Base-by-base conservation (phyloP, 2,888 invertebrate species). In the Drosophila infuscata region DNA sequence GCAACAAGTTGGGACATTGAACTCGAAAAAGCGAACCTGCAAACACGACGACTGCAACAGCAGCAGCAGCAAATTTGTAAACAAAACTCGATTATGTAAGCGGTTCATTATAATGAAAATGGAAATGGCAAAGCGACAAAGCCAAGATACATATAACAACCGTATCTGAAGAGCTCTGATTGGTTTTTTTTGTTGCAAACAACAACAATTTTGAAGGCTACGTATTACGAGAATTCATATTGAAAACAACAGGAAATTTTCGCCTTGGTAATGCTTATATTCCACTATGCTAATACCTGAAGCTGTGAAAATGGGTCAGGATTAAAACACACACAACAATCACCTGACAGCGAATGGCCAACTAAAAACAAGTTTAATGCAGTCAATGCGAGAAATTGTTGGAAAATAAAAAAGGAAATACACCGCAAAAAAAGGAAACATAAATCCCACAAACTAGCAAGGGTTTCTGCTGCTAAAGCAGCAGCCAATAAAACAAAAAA, bases 21-120 rank as follows among this genome's bases (percentile, higher is more conserved):
- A 90, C 87, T 87, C 87, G 89, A 87, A 90, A 46, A 87, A 75
- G 70, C 73, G 69, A 88, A 81, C 84, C 81, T 83, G 79, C 82
- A 71, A 63, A 54, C 74, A 73, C 67, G 48, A 72, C 46, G 41
- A 49, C 49, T 53, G 41, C 69, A 43, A 20, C 20, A 43, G 43
- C 20, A 41, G 54, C 61, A 67, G 69, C 71, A 80, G 70, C 46
- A 78, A 78, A 77, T 81, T 89, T 90, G 88, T 89, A 90, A 88
- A 88, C 90, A 87, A 87, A 86, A 85, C 75, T 74, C 51, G 77
- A 69, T 88, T 90, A 88, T 90, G 90, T 66, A 87, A 87, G 83
- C 46, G 77, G 74, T 83, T 87, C 88, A 87, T 88, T 87, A 87
- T 83, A 86, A 88, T 90, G 90, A 74, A 88, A 89, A 86, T 90